Evolutionary conservation across 2,113 vertebrate genomes (phyloP).

Genomic region (Platycercus adscitus): DNA sequence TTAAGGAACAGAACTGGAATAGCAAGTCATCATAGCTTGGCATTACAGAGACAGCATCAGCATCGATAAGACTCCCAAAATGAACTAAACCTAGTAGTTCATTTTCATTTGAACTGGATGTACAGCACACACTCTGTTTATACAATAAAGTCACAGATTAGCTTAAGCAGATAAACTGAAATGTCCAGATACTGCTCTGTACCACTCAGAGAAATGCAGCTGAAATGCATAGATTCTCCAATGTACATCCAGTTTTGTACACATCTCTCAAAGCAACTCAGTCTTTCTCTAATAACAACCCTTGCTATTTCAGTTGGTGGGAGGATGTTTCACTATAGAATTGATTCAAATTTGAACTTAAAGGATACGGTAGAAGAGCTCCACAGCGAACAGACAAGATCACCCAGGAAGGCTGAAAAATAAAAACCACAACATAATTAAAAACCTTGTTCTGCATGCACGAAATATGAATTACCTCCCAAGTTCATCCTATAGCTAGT

Average conservation of each 20-base stretch:
- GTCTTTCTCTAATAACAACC: not conserved
- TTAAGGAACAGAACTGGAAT: not conserved
- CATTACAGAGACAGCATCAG: not conserved
- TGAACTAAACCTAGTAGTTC: not conserved
- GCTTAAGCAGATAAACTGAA: not conserved
- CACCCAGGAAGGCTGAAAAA: slow-evolving; percentile 95
- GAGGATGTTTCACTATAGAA: not conserved
- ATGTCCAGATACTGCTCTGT: not conserved
- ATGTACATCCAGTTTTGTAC: not conserved
- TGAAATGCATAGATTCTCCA: not conserved
- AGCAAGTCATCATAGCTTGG: not conserved
- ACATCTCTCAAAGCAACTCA: not conserved
- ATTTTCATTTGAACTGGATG: not conserved
- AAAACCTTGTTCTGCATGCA: not conserved
- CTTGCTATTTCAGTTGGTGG: not conserved
- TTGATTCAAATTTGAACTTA: not conserved
- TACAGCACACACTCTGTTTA: not conserved
- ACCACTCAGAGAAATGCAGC: not conserved
- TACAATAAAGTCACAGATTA: not conserved
- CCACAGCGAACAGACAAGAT: slow-evolving; percentile 93
- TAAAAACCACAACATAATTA: not conserved
- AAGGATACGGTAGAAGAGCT: slow-evolving; percentile 98
- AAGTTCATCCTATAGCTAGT: not conserved
- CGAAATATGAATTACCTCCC: not conserved
- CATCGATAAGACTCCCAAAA: not conserved